Percentiles rank a stretch among this genome's conserved stretches.
Evolutionary conservation across 1,140 invertebrate species (phyloP).

Genomic region (Drosophila ficusphila): DNA sequence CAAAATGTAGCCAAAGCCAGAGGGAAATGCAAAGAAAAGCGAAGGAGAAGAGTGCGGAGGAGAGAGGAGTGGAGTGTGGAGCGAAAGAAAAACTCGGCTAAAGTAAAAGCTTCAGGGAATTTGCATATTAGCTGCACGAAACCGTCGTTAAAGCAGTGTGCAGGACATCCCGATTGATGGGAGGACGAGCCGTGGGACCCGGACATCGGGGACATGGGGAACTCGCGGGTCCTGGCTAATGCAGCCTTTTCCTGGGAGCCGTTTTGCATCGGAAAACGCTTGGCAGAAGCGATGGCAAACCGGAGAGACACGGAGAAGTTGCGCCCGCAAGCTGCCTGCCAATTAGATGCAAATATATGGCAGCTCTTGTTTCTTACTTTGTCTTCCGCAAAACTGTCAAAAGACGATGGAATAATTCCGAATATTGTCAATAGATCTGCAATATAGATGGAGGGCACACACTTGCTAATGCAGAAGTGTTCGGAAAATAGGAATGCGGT

Average conservation of each 20-base stretch:
- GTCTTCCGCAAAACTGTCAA: conserved; percentile 15
- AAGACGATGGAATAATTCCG: conserved; percentile 27
- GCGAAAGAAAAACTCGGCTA: conserved; percentile 57
- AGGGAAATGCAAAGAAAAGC: conserved; percentile 4
- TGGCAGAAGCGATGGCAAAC: not conserved
- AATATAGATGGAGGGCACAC: not conserved
- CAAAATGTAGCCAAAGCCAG: conserved; percentile 24
- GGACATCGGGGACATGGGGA: not conserved
- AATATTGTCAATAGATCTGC: conserved; percentile 30
- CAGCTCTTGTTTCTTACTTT: conserved; percentile 22
- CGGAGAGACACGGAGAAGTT: not conserved
- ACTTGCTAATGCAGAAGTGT: not conserved
- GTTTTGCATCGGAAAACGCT: conserved; percentile 40
- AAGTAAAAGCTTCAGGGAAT: conserved; percentile 77
- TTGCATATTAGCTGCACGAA: conserved; percentile 78
- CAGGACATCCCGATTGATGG: conserved; percentile 60
- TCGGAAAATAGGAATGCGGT: not conserved
- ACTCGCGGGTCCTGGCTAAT: conserved; percentile 7
- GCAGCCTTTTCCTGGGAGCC: conserved; percentile 30
- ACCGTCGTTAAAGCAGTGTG: conserved; percentile 54
- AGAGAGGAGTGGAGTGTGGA: not conserved
- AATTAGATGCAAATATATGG: conserved; percentile 79
- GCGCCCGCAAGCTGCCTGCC: conserved; percentile 61
- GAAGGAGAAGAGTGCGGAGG: not conserved
- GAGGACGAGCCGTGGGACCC: not conserved